Conservation (phyloP, 2,113 vertebrate genomes). For the Mesembrinibis cayennensis region DNA sequence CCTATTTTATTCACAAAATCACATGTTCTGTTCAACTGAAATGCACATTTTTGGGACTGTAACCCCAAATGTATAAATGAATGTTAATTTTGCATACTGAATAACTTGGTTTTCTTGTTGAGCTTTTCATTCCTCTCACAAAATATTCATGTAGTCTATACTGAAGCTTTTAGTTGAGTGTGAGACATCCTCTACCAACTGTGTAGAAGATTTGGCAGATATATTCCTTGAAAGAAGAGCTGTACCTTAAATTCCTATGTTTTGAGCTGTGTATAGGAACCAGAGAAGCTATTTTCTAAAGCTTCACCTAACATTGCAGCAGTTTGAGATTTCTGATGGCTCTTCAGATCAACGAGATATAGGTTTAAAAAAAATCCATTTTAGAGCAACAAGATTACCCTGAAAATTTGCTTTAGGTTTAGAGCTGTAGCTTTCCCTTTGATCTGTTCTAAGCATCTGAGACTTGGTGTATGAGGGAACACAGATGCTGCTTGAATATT, state of each 20-base stretch:
- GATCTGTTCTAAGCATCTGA: neutral
- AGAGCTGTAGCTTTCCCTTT: slow-evolving; percentile 33
- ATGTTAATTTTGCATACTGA: neutral
- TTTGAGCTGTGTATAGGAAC: neutral
- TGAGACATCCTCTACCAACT: neutral
- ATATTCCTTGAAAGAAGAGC: neutral
- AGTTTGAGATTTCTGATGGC: neutral
- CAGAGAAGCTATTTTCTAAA: neutral
- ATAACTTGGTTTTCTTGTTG: neutral
- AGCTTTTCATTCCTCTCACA: neutral
- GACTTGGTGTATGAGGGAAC: neutral
- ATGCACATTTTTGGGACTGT: neutral
- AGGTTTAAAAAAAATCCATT: neutral
- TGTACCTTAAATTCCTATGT: neutral
- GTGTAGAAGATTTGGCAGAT: neutral
- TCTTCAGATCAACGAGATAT: slow-evolving; percentile 1
- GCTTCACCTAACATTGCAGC: neutral
- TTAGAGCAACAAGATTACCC: slow-evolving; percentile 32
- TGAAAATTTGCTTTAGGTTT: slow-evolving; percentile 9
- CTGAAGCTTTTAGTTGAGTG: neutral
- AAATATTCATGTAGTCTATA: neutral
- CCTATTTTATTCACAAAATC: neutral
- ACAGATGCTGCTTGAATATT: neutral
- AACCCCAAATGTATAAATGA: neutral
- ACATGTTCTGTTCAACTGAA: neutral